Percentiles rank a stretch among this genome's conserved stretches.
Conservation (phyloP, 2,113 vertebrate species). For the Trematomus loennbergii region DNA sequence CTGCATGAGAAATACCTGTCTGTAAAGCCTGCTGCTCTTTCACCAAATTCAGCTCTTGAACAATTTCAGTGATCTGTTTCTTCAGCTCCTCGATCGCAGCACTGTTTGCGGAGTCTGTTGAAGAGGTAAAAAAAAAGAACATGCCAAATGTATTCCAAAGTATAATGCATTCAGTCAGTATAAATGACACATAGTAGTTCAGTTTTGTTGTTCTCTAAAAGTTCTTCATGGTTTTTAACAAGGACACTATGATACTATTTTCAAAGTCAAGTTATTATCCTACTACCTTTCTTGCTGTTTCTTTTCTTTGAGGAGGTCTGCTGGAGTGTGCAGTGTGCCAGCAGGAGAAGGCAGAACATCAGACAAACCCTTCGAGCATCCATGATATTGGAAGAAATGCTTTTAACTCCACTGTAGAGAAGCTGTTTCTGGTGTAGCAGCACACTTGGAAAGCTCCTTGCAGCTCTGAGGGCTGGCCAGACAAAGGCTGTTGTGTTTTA, state of each 20-base stretch:
- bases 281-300: conserved; percentile 91
- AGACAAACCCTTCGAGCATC: conserved; percentile 74
- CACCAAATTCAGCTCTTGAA: conserved; percentile 88
- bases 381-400: conserved; percentile 77
- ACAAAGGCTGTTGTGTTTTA: conserved; percentile 36
- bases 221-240: background rate
- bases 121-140: background rate
- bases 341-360: conserved; percentile 83
- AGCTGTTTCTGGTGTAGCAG: conserved; percentile 30
- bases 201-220: background rate
- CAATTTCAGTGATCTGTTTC: conserved; percentile 86
- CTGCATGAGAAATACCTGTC: conserved; percentile 84
- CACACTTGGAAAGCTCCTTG: conserved; percentile 4
- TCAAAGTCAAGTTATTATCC: conserved; percentile 31
- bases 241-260: conserved; percentile 3
- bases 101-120: conserved; percentile 76
- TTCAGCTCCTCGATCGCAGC: conserved; percentile 92
- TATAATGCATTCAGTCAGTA: background rate
- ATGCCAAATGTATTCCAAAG: background rate
- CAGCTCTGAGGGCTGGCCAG: conserved; percentile 43
- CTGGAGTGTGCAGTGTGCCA: conserved; percentile 77
- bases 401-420: conserved; percentile 20
- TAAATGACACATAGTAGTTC: background rate
- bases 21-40: conserved; percentile 96
- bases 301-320: conserved; percentile 72